Evolutionary conservation across 1,140 invertebrate species (phyloP), one percentile per base, ranked within the genome.

Genomic region (Meteorus sp.): DNA sequence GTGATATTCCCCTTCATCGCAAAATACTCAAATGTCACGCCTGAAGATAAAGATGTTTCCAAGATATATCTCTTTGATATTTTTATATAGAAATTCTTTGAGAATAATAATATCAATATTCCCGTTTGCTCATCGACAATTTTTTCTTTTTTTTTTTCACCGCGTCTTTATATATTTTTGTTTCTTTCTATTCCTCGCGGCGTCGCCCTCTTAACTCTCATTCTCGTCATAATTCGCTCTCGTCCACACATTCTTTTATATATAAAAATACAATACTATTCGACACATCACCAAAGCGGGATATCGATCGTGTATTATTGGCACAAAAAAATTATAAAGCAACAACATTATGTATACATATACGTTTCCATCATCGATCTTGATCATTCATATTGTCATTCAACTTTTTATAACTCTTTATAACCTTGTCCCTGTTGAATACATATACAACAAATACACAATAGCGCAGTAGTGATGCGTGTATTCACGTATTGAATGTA

Each of bases 301-400:
- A 20, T n/a, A n/a, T 23, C 23, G 22, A 23, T 25, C 22, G 7
- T 13, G 15, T 8, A 44, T 19, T 25, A 47, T 19, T 25, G 27
- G 19, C 1, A 2, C 13, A 25, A 47, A 29, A 29, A 13, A 25
- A 23, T 23, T 19, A 47, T n/a, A n/a, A n/a, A n/a, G n/a, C n/a
- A n/a, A n/a, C n/a, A n/a, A n/a, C n/a, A n/a, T n/a, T n/a, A n/a
- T n/a, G n/a, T n/a, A n/a, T n/a, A n/a, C 9, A 6, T 47, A 25
- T 47, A 47, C 27, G 44, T 47, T 47, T 47, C 44, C 44, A 47
- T 47, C 44, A 47, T 47, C 44, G 44, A 47, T 47, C 44, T 47
- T 47, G 44, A 47, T 47, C 44, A 47, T 47, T 47, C 44, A 47
- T n/a, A n/a, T 47, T 47, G 44, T 47, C 44, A 47, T 47, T 19